phyloP scores from a whole-genome alignment of 2,113 vertebrate species.

The Synchiropus splendidus region DNA sequence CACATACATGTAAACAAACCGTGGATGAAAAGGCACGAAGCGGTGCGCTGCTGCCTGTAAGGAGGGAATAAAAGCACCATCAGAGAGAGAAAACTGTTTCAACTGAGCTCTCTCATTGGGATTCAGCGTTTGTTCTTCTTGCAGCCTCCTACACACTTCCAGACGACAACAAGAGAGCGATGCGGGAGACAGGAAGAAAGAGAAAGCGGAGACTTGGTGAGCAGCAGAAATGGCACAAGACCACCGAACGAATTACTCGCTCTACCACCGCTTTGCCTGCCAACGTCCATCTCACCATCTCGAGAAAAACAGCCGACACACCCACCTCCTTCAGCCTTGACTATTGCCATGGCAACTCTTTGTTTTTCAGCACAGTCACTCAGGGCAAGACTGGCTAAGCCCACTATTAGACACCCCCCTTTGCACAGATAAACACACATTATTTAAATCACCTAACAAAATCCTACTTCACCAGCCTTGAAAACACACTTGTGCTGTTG shows the following conservation, averaged over 20 bases:
- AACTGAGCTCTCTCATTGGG: slow-evolving; percentile 56
- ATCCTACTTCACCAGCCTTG: neutral
- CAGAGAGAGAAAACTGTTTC: slow-evolving; percentile 28
- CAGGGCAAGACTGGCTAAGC: slow-evolving; percentile 19
- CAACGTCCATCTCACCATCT: slow-evolving; percentile 42
- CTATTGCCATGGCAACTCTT: slow-evolving; percentile 52
- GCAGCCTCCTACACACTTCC: slow-evolving; percentile 51
- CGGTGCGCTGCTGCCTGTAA: slow-evolving; percentile 27
- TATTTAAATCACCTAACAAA: slow-evolving; percentile 8
- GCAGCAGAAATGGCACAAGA: slow-evolving; percentile 33
- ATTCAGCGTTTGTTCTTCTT: slow-evolving; percentile 57
- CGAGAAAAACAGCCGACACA: slow-evolving; percentile 31
- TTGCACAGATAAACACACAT: slow-evolving; percentile 18
- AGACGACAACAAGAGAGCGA: slow-evolving; percentile 41
- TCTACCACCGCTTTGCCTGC: slow-evolving; percentile 27
- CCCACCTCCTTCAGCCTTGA: slow-evolving; percentile 51
- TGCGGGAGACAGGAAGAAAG: slow-evolving; percentile 31
- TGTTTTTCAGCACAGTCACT: slow-evolving; percentile 41
- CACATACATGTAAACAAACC: neutral
- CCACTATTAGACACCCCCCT: slow-evolving; percentile 23
- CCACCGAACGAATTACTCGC: slow-evolving; percentile 15
- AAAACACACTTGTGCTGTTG: slow-evolving; percentile 1
- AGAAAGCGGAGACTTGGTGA: slow-evolving; percentile 26
- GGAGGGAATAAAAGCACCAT: slow-evolving; percentile 30
- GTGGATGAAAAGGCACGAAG: neutral